Base-by-base conservation (phyloP, 2,113 vertebrate genomes). In the Thunnus maccoyii region DNA sequence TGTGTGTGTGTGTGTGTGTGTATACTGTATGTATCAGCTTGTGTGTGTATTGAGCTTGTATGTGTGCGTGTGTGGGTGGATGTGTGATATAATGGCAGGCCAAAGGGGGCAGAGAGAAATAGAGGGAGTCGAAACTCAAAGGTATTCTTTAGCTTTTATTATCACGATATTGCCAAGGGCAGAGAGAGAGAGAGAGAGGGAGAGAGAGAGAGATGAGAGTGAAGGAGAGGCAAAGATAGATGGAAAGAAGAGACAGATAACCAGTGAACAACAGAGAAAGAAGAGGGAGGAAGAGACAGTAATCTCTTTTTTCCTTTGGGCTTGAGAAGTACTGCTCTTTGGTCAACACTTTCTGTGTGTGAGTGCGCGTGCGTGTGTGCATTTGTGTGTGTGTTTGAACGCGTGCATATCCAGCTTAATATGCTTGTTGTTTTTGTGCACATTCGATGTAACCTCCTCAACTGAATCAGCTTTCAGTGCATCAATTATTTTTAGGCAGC, bases 61-160 rank as follows among this genome's bases (percentile, higher is more conserved):
- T 67, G 13, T 69, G n/a, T 70, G 30, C 12, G 22, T 70, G 65
- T 41, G 44, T 25, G 72, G 27, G 78, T 64, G 84, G 41, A 73
- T 74, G 73, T 85, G 81, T 82, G 84, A 86, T 85, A 90, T 92
- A 92, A 92, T 93, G 91, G 88, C 73, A 88, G 87, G 86, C 91
- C 89, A 89, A 90, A 85, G 90, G 93, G 92, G 58, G 75, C 80
- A 82, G 67, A 84, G 78, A 89, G 85, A 92, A 92, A 92, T 88
- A 87, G 90, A 86, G 80, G 87, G 81, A 90, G 84, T 90, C 18
- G 68, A 90, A 91, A 91, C 86, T 93, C 91, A 75, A 81, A 92
- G 88, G 89, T 89, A 93, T 93, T 92, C 91, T 89, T 92, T 90
- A 85, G 92, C 89, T 92, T 94, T 92, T 89, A 92, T 94, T 91